Conservation (phyloP, 2,888 invertebrate genomes). For the Ophonus ardosiacus region DNA sequence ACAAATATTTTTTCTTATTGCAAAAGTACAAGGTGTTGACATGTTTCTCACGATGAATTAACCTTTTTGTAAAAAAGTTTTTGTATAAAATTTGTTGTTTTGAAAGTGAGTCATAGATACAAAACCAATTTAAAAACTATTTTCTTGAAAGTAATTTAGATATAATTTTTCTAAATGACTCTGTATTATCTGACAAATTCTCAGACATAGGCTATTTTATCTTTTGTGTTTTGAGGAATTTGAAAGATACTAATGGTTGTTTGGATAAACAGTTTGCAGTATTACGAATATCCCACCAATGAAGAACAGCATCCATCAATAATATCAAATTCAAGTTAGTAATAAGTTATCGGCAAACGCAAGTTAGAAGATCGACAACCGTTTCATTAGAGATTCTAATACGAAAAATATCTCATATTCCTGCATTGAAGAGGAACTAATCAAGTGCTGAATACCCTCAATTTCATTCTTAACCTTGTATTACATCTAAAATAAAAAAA, state of each 20-base stretch:
- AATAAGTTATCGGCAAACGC: no score
- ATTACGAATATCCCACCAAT: no score
- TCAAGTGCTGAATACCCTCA: not conserved
- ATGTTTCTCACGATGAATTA: not conserved
- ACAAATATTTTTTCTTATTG: not conserved
- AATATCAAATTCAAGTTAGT: no score
- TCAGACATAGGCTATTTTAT: not conserved
- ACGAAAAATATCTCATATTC: not conserved
- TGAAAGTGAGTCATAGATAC: conserved; percentile 9
- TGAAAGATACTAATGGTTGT: not conserved
- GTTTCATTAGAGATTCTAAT: no score
- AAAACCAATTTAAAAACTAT: conserved; percentile 30
- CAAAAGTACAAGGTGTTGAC: not conserved
- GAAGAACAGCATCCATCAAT: no score
- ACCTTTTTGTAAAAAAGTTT: not conserved
- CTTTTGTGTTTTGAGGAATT: not conserved
- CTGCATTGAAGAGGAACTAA: not conserved
- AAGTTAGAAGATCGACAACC: no score
- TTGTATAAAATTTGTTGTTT: not conserved
- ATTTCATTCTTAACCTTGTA: not conserved
- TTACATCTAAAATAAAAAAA: conserved; percentile 2
- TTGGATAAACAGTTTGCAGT: no score
- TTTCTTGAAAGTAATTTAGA: conserved; percentile 25
- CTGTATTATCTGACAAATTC: not conserved
- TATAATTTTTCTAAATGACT: conserved; percentile 9